Evolutionary conservation across 1,140 invertebrate species (phyloP), one percentile per base, ranked within the genome.

Genomic region (Parapsyche elsis): DNA sequence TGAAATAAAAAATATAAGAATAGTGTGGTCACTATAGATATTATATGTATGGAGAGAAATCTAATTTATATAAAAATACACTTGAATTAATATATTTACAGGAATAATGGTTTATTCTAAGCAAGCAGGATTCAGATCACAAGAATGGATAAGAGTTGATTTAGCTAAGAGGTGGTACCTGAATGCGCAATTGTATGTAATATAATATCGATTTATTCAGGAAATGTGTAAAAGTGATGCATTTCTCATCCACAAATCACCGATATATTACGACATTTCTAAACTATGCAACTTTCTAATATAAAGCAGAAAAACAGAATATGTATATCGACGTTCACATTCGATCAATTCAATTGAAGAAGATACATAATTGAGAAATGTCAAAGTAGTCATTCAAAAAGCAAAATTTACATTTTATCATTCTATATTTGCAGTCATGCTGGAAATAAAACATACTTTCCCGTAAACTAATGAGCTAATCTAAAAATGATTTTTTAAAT

Each of bases 341-440:
- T 61, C 21, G n/a, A 5, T 21, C 9, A 61, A 23, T 9, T 9
- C 16, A 59, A 16, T 61, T 61, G 9, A 4, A 21, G 21, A 21
- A 16, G 1, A 61, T 61, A 53, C 19, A 26, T 67, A 67, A 67
- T 67, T 67, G 24, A 67, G 64, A 67, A 67, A 67, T 9, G 24
- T 67, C 21, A 26, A 26, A 53, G 1, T 53, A 53, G 4, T 53
- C 10, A 53, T 16, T 53, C 10, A 14, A 53, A 53, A 53, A 26
- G 64, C 21, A 14, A 26, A 30, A 67, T 67, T 67, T 67, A 67
- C 64, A 26, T 67, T 19, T 19, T 12, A 24, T 30, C 64, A 67
- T 67, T 67, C 64, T 7, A 67, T 67, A 67, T 67, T 67, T 67
- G 64, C 64, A 67, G 24, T 67, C 64, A 67, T 67, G 64, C 64